Evolutionary conservation across 92 coral and sea anemone genomes (phyloP), one percentile per base, ranked within the genome.

Genomic region (Zoanthus sociatus): DNA sequence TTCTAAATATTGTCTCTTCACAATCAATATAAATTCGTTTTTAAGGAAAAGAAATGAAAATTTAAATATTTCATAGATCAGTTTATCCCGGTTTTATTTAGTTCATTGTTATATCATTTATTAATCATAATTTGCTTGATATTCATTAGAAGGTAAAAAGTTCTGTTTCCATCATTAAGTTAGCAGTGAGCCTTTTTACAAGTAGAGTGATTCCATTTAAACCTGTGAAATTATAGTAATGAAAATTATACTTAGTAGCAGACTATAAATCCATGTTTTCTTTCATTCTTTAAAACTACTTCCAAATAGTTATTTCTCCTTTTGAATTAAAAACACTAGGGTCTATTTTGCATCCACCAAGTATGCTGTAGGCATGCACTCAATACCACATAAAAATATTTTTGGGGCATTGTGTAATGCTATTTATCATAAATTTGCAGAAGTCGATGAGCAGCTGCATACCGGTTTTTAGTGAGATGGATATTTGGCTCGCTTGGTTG

Each of bases 361-460:
- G 53, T 72, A 72, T 72, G 54, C 77, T 72, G 77, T 72, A 44
- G 77, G 26, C 77, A 42, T 72, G 54, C 77, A 37, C 77, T 72
- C 26, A 44, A 44, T 72, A 72, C 77, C 77, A 37, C 77, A 72
- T 72, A 72, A 72, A 72, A 42, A 20, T 72, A 72, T 44, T 72
- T 37, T 26, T 72, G 53, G 77, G 77, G 30, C 54, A 72, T 72
- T 72, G 53, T 72, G 77, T 44, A 72, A 72, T 37, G 6, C 51
- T 72, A 72, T 72, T 72, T 72, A 72, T 72, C 15, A 72, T 72
- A 3, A 72, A 72, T 72, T 72, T 72, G 15, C 54, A 72, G 77
- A 72, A 72, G 77, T 72, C 69, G 82, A 53, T 51, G 69, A 55
- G 67, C 77, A 72, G 77, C 77, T 13, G 77, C 77, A 72, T 77